Evolutionary conservation across 1,140 invertebrate genomes (phyloP).

Genomic region (Euschistus heros): DNA sequence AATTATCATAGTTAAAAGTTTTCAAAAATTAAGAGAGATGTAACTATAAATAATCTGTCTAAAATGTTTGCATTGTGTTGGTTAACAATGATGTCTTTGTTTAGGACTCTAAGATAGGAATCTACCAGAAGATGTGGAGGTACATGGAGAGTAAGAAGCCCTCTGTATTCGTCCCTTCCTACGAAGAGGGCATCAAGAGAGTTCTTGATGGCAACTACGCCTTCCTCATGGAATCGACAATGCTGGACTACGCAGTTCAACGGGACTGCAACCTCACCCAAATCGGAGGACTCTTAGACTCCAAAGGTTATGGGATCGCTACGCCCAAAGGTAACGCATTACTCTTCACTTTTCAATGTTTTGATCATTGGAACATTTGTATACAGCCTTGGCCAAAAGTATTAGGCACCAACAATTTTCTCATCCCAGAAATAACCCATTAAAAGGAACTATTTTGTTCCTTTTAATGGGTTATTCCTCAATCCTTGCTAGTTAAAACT

Average conservation of each 20-base stretch:
- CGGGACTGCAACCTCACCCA: conserved; percentile 88
- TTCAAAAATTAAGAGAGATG: too few relatives aligned
- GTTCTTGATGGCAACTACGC: conserved; percentile 71
- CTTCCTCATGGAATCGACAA: conserved; percentile 89
- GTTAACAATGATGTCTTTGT: conserved; percentile 26
- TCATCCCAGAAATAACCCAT: too few relatives aligned
- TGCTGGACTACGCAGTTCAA: conserved; percentile 80
- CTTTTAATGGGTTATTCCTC: too few relatives aligned
- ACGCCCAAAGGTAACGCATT: conserved; percentile 39
- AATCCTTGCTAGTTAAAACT: too few relatives aligned
- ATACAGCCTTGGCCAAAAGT: too few relatives aligned
- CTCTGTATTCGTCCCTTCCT: conserved; percentile 59
- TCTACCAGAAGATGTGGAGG: conserved; percentile 79
- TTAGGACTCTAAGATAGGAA: conserved; percentile 69
- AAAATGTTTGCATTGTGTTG: too few relatives aligned
- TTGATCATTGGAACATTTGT: too few relatives aligned
- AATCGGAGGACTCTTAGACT: conserved; percentile 78
- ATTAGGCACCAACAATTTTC: too few relatives aligned
- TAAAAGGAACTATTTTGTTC: too few relatives aligned
- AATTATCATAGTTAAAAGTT: too few relatives aligned
- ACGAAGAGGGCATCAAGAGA: conserved; percentile 67
- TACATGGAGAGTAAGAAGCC: conserved; percentile 69
- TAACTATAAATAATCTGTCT: too few relatives aligned
- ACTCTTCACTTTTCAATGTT: too few relatives aligned
- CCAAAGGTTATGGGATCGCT: conserved; percentile 64